Evolutionary conservation across 2,888 invertebrate genomes (phyloP).

Genomic region (Diaperis boleti): DNA sequence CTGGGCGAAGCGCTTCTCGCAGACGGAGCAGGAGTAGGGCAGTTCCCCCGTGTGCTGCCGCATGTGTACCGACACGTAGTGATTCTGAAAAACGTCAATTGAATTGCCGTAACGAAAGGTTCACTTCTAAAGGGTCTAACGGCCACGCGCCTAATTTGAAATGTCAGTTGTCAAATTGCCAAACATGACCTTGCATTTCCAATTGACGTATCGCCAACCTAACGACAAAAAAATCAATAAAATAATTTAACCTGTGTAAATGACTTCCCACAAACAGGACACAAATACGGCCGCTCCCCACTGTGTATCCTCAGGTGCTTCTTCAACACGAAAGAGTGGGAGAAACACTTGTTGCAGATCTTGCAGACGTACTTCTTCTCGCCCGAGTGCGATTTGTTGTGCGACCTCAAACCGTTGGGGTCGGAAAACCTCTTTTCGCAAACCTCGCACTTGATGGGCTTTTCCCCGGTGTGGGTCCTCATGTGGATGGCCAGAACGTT

Average conservation of each 20-base stretch:
- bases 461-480: slow-evolving; percentile 60
- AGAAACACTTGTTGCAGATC: slow-evolving; percentile 57
- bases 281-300: slow-evolving; percentile 58
- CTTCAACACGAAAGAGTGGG: slow-evolving; percentile 59
- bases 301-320: slow-evolving; percentile 58
- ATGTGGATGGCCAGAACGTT: slow-evolving; percentile 59
- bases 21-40: slow-evolving; percentile 55
- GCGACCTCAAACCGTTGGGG: slow-evolving; percentile 59
- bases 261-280: slow-evolving; percentile 58
- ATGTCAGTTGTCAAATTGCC: too few relatives aligned
- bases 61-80: slow-evolving; percentile 61
- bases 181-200: too few relatives aligned
- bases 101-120: too few relatives aligned
- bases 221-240: slow-evolving; percentile 1
- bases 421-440: slow-evolving; percentile 58
- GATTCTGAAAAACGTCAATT: slow-evolving; percentile 59
- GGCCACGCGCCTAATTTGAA: too few relatives aligned
- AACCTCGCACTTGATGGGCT: slow-evolving; percentile 57
- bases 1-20: slow-evolving; percentile 58
- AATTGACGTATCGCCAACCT: too few relatives aligned
- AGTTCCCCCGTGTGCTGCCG: slow-evolving; percentile 60
- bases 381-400: slow-evolving; percentile 59
- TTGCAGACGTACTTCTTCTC: slow-evolving; percentile 57
- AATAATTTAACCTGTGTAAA: slow-evolving; percentile 55
- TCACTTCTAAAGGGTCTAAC: too few relatives aligned